Base-by-base conservation (phyloP, 1,140 invertebrate species). In the Berghia stephanieae region DNA sequence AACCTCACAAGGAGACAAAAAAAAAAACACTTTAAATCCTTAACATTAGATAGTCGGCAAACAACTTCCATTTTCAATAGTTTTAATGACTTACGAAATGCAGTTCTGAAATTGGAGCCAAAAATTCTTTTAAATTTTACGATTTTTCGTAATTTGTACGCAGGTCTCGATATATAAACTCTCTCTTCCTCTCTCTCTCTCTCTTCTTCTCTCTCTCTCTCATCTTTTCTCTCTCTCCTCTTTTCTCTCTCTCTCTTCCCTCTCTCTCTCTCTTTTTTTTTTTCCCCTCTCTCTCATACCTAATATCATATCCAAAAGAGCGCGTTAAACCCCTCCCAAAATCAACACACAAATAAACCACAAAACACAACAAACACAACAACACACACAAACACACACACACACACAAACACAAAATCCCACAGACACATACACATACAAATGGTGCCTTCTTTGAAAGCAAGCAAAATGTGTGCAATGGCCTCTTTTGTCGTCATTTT, bases 111-210 rank as follows among this genome's bases (percentile, higher is more conserved):
- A 4, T 60, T 60, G 24, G 24, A n/a, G 21, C 55, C 5, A n/a
- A 60, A 60, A n/a, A 60, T n/a, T 42, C 66, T 42, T 42, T n/a
- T n/a, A n/a, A 68, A 38, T 42, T 42, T 42, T 24, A 68, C 34
- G n/a, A 68, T 42, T 42, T 21, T 42, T 42, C 40, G 38, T 42
- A 38, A 40, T 42, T 42, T 42, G 27, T 42, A 40, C 66, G 44
- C 66, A 68, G 38, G 44, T 42, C 40, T 42, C 40, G 16, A 68
- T 42, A 68, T 42, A 40, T 42, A 68, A 38, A 60, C n/a, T 21
- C n/a, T n/a, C n/a, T n/a, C n/a, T n/a, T n/a, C n/a, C n/a, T n/a
- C n/a, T n/a, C n/a, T n/a, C n/a, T n/a, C n/a, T 42, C 66, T 42
- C 36, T 42, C 66, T 42, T 42, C 40, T 42, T 42, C 31, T n/a